Percentiles rank a stretch among this genome's conserved stretches.
These are phyloP conservation scores for Spisula solida DNA, from an alignment of 2,888 invertebrate genomes.

Conservation along the genomic window DNA sequence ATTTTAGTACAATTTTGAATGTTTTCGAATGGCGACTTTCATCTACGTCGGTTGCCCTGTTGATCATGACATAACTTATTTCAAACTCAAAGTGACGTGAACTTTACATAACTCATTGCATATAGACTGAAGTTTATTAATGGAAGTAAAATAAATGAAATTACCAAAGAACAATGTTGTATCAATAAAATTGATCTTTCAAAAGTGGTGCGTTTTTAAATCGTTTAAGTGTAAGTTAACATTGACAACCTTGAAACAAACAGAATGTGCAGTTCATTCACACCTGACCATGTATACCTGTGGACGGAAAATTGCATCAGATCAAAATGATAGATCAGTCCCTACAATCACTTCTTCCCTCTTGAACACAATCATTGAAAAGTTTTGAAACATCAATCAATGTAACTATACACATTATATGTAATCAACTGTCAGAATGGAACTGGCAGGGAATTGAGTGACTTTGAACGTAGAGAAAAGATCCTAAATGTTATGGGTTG, in stretches of 20 bases:
- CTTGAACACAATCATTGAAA: not conserved
- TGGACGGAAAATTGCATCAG: constrained; percentile 45
- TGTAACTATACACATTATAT: not conserved
- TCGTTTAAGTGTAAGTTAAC: not conserved
- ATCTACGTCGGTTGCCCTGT: too few species aligned
- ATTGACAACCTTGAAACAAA: not conserved
- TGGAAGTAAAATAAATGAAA: too few species aligned
- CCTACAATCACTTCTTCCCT: not conserved
- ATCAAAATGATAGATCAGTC: constrained; percentile 1
- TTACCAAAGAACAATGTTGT: too few species aligned
- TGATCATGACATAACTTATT: too few species aligned
- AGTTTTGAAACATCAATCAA: not conserved
- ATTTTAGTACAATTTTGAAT: too few species aligned
- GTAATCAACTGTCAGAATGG: not conserved
- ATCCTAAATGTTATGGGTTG: not conserved
- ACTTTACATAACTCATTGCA: too few species aligned
- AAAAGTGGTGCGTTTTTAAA: too few species aligned
- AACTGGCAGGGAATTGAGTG: not conserved
- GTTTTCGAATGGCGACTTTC: too few species aligned
- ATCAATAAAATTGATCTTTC: too few species aligned
- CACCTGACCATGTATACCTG: not conserved
- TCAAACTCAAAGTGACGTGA: too few species aligned
- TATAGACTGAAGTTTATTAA: too few species aligned
- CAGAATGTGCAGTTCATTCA: not conserved
- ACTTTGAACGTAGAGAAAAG: not conserved